Evolutionary conservation across 2,797 vertebrate species (phyloP).

Genomic region (Halcyon leucocephala): DNA sequence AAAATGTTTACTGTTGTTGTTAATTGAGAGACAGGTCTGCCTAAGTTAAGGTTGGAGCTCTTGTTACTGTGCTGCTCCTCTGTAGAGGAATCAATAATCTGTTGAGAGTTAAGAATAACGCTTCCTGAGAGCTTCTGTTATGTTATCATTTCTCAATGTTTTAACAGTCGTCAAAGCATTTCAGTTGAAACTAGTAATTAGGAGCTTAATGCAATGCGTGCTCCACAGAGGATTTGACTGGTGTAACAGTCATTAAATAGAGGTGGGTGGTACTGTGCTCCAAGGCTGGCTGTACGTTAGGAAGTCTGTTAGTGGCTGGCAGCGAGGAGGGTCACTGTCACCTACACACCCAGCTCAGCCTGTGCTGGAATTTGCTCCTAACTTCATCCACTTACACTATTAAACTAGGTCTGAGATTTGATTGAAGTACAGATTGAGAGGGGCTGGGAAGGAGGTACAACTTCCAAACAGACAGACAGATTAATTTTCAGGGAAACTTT

Average conservation of each 20-base stretch:
- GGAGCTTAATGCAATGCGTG: neutral
- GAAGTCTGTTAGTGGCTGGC: neutral
- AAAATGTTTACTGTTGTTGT: neutral
- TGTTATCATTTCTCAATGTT: neutral
- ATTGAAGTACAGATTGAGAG: fast-evolving
- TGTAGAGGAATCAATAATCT: neutral
- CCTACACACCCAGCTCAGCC: neutral
- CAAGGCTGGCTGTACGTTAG: neutral
- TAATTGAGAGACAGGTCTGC: neutral
- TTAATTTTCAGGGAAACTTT: neutral
- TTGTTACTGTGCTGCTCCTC: neutral
- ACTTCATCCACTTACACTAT: neutral
- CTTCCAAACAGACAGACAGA: neutral
- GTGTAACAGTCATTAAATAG: neutral
- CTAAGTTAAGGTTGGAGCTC: neutral
- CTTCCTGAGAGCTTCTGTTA: neutral
- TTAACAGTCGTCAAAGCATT: neutral
- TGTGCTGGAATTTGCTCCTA: neutral
- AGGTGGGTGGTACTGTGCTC: neutral
- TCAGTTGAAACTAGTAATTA: neutral
- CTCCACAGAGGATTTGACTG: neutral
- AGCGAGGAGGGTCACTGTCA: neutral
- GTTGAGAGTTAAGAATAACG: neutral
- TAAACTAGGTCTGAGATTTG: neutral
- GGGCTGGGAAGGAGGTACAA: neutral